Percentiles rank a stretch among this genome's conserved stretches.
phyloP scores from a whole-genome alignment of 2,113 vertebrate species.

The Vulpes lagopus region DNA sequence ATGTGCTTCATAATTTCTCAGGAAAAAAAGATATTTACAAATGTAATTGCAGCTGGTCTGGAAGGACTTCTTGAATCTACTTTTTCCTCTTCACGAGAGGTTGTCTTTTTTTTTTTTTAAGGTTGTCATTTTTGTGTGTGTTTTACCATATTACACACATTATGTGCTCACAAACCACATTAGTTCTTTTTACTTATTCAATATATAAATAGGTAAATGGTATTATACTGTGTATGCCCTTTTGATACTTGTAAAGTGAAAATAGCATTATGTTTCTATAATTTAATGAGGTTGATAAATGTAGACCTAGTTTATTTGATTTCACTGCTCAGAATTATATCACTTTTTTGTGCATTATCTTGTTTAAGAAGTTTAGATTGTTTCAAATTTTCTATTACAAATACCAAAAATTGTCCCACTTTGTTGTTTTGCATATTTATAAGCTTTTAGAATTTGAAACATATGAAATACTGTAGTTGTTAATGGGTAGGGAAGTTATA shows the following conservation, averaged over 20 bases:
- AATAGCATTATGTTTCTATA: neutral
- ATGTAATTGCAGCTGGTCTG: neutral
- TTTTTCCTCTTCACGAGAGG: neutral
- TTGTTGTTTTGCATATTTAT: neutral
- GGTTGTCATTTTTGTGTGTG: neutral
- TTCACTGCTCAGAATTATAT: neutral
- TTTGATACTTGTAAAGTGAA: neutral
- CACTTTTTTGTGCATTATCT: neutral
- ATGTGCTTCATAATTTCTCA: neutral
- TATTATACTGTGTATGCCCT: neutral
- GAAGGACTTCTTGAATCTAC: neutral
- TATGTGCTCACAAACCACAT: neutral
- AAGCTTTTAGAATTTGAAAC: neutral
- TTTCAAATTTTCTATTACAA: neutral
- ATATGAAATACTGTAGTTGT: neutral
- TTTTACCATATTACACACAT: neutral
- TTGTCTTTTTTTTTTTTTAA: neutral
- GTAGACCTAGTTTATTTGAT: neutral
- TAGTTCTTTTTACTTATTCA: neutral
- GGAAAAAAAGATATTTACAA: slow-evolving; percentile 24
- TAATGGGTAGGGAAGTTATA: neutral
- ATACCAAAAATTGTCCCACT: neutral
- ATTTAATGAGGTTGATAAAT: neutral
- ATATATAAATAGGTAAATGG: neutral
- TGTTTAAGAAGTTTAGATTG: neutral